Conservation (phyloP, 2,113 vertebrate species). For the Cariama cristata region DNA sequence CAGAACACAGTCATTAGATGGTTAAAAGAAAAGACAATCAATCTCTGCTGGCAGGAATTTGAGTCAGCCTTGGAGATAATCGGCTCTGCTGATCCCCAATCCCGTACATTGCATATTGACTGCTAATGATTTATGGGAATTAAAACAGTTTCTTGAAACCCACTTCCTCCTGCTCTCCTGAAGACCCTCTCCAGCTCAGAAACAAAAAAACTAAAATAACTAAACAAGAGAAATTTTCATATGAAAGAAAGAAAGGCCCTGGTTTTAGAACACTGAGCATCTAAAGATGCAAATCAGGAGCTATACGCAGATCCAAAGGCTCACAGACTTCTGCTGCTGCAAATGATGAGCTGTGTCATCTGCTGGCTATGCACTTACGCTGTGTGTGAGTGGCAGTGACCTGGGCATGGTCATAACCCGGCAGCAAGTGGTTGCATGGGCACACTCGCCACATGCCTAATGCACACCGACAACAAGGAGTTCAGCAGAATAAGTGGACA, state of each 20-base stretch:
- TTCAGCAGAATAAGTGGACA: not conserved
- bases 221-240: not conserved
- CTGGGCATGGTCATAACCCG: fast-evolving
- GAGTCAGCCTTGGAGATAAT: not conserved
- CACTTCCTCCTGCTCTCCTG: not conserved
- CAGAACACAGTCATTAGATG: not conserved
- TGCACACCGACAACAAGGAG: not conserved
- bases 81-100: not conserved
- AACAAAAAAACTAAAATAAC: not conserved
- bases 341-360: not conserved
- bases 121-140: not conserved
- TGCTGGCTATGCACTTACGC: not conserved
- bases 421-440: not conserved
- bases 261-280: not conserved
- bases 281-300: not conserved
- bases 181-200: not conserved
- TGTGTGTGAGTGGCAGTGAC: not conserved
- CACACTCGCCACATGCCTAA: not conserved
- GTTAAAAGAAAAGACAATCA: not conserved
- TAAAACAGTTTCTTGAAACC: not conserved
- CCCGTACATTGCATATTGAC: not conserved
- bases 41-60: not conserved
- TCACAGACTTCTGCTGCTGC: not conserved
- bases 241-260: not conserved
- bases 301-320: not conserved